phyloP scores from a whole-genome alignment of 2,113 vertebrate species.

The Indri indri region DNA sequence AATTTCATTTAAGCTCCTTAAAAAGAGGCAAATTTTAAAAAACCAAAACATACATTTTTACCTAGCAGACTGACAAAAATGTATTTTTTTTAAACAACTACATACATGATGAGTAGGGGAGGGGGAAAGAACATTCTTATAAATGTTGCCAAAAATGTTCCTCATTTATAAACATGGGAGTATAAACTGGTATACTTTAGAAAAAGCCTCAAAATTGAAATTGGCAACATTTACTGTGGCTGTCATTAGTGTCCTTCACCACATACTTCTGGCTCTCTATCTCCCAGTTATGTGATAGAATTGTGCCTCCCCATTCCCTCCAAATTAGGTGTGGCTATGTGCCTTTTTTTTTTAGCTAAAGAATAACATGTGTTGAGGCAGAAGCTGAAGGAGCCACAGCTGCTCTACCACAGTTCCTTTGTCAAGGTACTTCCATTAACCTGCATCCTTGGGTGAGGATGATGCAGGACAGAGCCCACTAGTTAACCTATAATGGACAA shows the following conservation, averaged over 20 bases:
- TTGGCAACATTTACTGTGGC: neutral
- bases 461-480: slow-evolving; percentile 7
- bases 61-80: neutral
- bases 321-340: neutral
- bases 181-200: neutral
- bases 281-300: neutral
- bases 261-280: neutral
- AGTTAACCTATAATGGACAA: slow-evolving; percentile 11
- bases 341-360: neutral
- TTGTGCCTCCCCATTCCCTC: neutral
- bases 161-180: neutral
- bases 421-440: neutral
- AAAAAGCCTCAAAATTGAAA: neutral
- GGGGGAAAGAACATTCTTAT: neutral
- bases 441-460: neutral
- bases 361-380: neutral
- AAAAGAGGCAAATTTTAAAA: neutral
- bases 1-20: neutral
- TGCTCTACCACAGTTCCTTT: neutral
- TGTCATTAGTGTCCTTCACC: neutral
- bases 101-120: neutral
- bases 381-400: neutral
- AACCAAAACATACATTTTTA: neutral
- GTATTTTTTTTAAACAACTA: neutral
- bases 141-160: neutral